phyloP scores from a whole-genome alignment of 2,113 vertebrate species.

The Hipposideros armiger region DNA sequence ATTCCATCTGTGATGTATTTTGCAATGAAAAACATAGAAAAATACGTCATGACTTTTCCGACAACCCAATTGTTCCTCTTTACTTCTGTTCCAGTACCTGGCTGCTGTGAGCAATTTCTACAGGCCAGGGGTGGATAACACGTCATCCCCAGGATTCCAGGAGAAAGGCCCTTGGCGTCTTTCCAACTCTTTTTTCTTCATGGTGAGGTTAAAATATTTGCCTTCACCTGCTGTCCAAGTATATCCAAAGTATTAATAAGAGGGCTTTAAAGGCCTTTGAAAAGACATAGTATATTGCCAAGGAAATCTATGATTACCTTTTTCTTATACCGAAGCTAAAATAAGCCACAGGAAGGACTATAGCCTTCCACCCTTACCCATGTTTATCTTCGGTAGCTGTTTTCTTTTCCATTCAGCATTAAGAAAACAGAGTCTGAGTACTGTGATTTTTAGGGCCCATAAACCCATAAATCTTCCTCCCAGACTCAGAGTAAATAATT shows the following conservation, averaged over 20 bases:
- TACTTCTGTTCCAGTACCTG: background rate
- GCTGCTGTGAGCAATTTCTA: background rate
- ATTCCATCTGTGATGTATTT: rapidly evolving
- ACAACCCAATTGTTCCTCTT: background rate
- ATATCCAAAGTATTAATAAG: background rate
- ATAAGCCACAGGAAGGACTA: background rate
- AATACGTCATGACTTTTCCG: no score
- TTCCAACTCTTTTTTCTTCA: background rate
- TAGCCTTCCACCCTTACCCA: background rate
- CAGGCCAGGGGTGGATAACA: rapidly evolving
- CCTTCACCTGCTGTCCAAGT: background rate
- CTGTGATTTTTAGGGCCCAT: background rate
- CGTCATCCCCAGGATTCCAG: background rate
- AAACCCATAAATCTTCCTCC: constrained; percentile 40
- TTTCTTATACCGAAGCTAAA: background rate
- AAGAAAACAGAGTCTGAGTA: background rate
- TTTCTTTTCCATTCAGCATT: background rate
- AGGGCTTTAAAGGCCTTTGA: background rate
- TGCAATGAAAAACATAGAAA: no score
- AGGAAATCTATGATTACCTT: background rate
- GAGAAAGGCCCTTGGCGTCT: background rate
- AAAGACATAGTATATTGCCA: background rate
- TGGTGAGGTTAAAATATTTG: background rate
- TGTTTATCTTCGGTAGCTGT: background rate
- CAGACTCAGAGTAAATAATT: background rate